Conservation (phyloP, 2,888 invertebrate genomes). For the Dryomyza anilis region DNA sequence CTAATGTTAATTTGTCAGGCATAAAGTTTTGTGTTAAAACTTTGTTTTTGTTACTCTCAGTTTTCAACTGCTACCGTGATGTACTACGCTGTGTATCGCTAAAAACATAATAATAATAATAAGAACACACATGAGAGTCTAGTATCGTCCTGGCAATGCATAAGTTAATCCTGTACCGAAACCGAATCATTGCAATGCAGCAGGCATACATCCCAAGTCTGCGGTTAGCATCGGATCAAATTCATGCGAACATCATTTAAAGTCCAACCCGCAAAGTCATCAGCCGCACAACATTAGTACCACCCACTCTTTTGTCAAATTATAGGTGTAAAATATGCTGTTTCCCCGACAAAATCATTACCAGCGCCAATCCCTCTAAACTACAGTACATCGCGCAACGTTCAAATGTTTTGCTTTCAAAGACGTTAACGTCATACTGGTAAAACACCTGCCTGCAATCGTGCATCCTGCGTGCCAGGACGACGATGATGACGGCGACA, state of each 20-base stretch:
- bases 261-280: background rate
- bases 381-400: background rate
- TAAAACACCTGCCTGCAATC: background rate
- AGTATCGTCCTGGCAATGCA: background rate
- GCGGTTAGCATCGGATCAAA: constrained; percentile 13
- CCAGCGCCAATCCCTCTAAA: background rate
- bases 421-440: background rate
- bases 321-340: constrained; percentile 8
- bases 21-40: constrained; percentile 13
- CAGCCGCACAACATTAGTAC: too few relatives aligned
- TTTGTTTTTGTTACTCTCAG: background rate
- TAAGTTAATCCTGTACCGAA: constrained; percentile 4
- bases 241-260: constrained; percentile 14
- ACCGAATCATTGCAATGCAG: background rate
- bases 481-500: background rate
- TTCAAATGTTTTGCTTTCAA: background rate
- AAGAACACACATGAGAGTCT: background rate
- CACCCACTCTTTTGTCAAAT: too few relatives aligned
- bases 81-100: background rate
- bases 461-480: background rate
- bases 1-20: constrained; percentile 16
- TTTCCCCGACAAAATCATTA: constrained; percentile 2
- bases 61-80: background rate
- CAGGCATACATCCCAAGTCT: background rate
- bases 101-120: background rate